These are phyloP conservation scores for Hormaphis cornu DNA, from an alignment of 1,140 invertebrate species.

Conservation along the genomic window DNA sequence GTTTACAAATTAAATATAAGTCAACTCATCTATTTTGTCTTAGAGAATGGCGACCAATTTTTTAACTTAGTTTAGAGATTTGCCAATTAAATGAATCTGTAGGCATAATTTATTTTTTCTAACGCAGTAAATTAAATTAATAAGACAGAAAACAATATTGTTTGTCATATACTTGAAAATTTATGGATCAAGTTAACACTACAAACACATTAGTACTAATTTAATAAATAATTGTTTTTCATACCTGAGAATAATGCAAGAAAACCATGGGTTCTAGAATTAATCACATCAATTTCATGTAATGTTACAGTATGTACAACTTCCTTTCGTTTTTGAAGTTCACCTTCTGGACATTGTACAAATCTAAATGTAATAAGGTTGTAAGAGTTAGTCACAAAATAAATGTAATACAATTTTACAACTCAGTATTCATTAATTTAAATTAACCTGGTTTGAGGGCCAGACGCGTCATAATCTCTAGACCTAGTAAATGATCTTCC, in stretches of 20 bases:
- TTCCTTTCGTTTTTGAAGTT: slow-evolving; percentile 97
- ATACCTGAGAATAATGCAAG: slow-evolving; percentile 89
- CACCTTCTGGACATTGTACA: slow-evolving; percentile 96
- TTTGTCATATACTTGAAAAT: slow-evolving; percentile 97
- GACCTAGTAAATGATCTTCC: slow-evolving; percentile 92
- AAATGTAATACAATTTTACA: slow-evolving; percentile 11
- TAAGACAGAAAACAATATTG: too few relatives aligned
- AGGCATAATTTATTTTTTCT: too few relatives aligned
- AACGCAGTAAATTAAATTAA: too few relatives aligned
- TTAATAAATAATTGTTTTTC: not conserved
- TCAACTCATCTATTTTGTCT: too few relatives aligned
- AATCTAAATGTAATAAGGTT: slow-evolving; percentile 50
- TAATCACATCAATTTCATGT: slow-evolving; percentile 99
- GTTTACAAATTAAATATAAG: too few relatives aligned
- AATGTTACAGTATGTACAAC: slow-evolving; percentile 93
- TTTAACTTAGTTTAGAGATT: too few relatives aligned
- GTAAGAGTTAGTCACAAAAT: not conserved
- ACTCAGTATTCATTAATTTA: too few relatives aligned
- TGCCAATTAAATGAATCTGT: too few relatives aligned
- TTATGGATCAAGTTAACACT: too few relatives aligned
- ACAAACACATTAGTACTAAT: slow-evolving; percentile 51
- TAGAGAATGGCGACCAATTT: too few relatives aligned
- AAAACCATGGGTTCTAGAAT: slow-evolving; percentile 93
- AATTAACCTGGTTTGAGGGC: slow-evolving; percentile 59
- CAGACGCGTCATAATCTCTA: slow-evolving; percentile 95